Evolutionary conservation across 1,140 invertebrate genomes (phyloP), one percentile per base, ranked within the genome.

Genomic region (Heterodera carotae): DNA sequence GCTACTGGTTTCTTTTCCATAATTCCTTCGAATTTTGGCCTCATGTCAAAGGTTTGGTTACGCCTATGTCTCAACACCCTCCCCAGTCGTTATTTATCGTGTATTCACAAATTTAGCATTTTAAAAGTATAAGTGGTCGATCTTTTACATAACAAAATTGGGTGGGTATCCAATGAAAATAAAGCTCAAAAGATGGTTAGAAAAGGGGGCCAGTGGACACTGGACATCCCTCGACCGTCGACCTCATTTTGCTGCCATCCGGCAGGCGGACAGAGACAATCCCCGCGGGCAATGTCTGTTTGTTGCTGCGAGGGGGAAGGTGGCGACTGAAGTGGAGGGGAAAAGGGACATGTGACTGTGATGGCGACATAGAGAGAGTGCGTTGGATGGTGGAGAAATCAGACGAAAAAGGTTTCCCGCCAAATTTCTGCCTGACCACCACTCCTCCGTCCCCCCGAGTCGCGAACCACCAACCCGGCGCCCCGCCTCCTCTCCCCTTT

Each of bases 351-450:
- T 53, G 48, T 53, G 48, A 53, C 48, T 15, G 48, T 18, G 48
- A 53, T 53, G 48, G 48, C 48, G 48, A 53, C 48, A 4, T 18
- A 15, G 10, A 53, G 48, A 53, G 48, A 53, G 48, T 18, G 48
- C 10, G 39, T 18, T 22, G 18, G 18, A 22, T 15, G 48, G 48
- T 18, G 48, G 48, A 53, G 48, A 53, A n/a, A 15, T 18, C 48
- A 53, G 48, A 53, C 48, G 48, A 22, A 53, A 53, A 53, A 53
- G 48, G 48, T 53, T 53, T 53, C 48, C 48, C 48, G 48, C 48
- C 48, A 53, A 53, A 53, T 53, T 53, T 53, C 48, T 53, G 48
- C 48, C 48, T 53, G 48, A 53, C 48, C 48, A 53, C 48, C 48
- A 15, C 18, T 22, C 12, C 0, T 15, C 48, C 48, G 48, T 15